Evolutionary conservation across 2,113 vertebrate species (phyloP).

Genomic region (Oryzias curvinotus): DNA sequence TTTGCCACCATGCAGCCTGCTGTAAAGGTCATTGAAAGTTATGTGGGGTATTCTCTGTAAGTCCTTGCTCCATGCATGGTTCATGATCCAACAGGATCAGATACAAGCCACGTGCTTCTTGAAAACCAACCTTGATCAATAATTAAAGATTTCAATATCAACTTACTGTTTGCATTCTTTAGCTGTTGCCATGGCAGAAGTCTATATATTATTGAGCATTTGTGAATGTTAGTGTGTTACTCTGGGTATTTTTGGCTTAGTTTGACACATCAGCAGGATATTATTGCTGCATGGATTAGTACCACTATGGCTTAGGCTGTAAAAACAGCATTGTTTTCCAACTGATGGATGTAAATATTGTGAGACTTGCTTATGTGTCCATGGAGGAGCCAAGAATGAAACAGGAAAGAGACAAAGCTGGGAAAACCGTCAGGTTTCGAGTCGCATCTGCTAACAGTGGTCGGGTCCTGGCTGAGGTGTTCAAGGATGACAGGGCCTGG

Average conservation of each 20-base stretch:
- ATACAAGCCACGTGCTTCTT: slow-evolving; percentile 22
- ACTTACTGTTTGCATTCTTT: slow-evolving; percentile 86
- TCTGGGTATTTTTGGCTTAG: slow-evolving; percentile 61
- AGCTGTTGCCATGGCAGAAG: slow-evolving; percentile 88
- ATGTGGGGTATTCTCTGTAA: slow-evolving; percentile 3
- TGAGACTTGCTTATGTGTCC: slow-evolving; percentile 60
- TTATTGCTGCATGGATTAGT: slow-evolving; percentile 48
- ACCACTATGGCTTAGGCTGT: slow-evolving; percentile 23
- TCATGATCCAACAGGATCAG: slow-evolving; percentile 16
- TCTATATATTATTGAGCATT: slow-evolving; percentile 85
- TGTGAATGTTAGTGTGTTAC: slow-evolving; percentile 67
- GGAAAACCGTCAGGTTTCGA: slow-evolving; percentile 89
- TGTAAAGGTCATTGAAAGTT: slow-evolving; percentile 21
- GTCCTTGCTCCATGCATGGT: not conserved
- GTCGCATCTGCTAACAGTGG: slow-evolving; percentile 93
- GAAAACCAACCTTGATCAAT: slow-evolving; percentile 71
- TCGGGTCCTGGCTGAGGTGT: slow-evolving; percentile 90
- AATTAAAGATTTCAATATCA: slow-evolving; percentile 82
- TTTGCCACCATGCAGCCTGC: not conserved
- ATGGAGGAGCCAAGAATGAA: slow-evolving; percentile 75
- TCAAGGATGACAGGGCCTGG: slow-evolving; percentile 79
- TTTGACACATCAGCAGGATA: slow-evolving; percentile 55
- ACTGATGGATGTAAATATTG: slow-evolving; percentile 71
- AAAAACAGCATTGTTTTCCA: slow-evolving; percentile 14
- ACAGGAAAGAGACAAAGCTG: slow-evolving; percentile 68